Base-by-base conservation (phyloP, 2,113 vertebrate species). In the Poeciliopsis prolifica region DNA sequence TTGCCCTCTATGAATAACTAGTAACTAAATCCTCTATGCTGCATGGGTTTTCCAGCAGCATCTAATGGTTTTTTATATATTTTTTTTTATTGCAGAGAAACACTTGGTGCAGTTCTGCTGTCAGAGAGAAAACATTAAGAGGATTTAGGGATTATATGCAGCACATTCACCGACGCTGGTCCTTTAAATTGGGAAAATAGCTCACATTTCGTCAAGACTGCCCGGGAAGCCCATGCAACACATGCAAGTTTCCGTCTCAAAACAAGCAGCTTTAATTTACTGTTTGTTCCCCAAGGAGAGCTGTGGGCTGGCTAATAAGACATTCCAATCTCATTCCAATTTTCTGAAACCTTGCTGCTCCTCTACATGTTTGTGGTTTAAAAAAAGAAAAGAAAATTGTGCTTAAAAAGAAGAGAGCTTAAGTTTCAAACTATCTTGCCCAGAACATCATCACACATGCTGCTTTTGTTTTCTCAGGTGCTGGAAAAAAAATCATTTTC, bases 61-160 rank as follows among this genome's bases (percentile, higher is more conserved):
- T n/a, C 37, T 82, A 70, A 86, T 66, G 54, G 72, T 33, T 75
- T 58, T 60, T 68, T 31, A 73, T 58, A 51, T 73, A 12, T 68
- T 31, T 40, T n/a, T 54, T 66, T 51, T 28, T 26, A 65, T 42
- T 61, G 65, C 60, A 51, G 37, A 42, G 61, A 79, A 78, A 65
- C 9, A 26, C 48, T 83, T 30, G 22, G 62, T 63, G 2, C 0
- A 67, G n/a, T 22, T 24, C 51, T 79, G 44, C 69, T 71, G 81
- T 86, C 70, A 81, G 72, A 82, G 72, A 67, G 61, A 65, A 81
- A 82, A 77, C 80, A 82, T 80, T 82, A 87, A 74, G 84, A 81
- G 81, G 90, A 87, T 87, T 88, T 78, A 79, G 33, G 73, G 86
- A 83, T 89, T 83, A 87, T 79, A 35, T 71, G 62, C 65, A 13